Evolutionary conservation across 2,113 vertebrate genomes (phyloP).

Genomic region (Lampris megalopsis): DNA sequence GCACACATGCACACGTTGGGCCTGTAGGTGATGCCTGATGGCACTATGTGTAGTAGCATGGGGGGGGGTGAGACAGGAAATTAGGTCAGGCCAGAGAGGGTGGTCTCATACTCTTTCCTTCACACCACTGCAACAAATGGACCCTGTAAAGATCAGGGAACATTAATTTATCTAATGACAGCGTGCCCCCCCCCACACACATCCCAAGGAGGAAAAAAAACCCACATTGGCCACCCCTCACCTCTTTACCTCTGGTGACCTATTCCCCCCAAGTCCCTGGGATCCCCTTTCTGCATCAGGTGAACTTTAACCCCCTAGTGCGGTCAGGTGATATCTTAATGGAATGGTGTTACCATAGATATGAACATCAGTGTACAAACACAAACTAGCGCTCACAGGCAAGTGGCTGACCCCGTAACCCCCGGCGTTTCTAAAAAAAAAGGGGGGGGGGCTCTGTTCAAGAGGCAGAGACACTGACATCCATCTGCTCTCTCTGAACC

Average conservation of each 20-base stretch:
- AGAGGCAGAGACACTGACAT: neutral
- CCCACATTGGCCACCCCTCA: slow-evolving; percentile 13
- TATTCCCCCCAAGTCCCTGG: slow-evolving; percentile 3
- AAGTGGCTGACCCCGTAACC: slow-evolving; percentile 8
- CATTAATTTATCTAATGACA: slow-evolving; percentile 5
- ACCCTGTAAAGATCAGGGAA: neutral
- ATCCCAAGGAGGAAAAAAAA: neutral
- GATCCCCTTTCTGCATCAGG: slow-evolving; percentile 25
- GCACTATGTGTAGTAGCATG: slow-evolving; percentile 1
- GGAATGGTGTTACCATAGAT: neutral
- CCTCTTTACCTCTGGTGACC: slow-evolving; percentile 15
- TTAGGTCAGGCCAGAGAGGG: slow-evolving; percentile 9
- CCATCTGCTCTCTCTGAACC: neutral
- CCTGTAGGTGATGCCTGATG: slow-evolving; percentile 6
- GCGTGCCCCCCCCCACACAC: neutral
- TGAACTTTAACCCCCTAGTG: slow-evolving; percentile 23
- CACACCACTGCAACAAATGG: neutral
- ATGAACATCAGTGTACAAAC: slow-evolving; percentile 14
- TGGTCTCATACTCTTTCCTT: neutral
- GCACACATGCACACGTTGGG: neutral
- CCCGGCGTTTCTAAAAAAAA: neutral
- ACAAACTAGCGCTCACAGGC: slow-evolving; percentile 12
- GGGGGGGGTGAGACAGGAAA: slow-evolving; percentile 29
- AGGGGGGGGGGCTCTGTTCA: neutral
- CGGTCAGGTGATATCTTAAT: slow-evolving; percentile 29